Base-by-base conservation (phyloP, 2,888 invertebrate species). In the Drosophila anceps region DNA sequence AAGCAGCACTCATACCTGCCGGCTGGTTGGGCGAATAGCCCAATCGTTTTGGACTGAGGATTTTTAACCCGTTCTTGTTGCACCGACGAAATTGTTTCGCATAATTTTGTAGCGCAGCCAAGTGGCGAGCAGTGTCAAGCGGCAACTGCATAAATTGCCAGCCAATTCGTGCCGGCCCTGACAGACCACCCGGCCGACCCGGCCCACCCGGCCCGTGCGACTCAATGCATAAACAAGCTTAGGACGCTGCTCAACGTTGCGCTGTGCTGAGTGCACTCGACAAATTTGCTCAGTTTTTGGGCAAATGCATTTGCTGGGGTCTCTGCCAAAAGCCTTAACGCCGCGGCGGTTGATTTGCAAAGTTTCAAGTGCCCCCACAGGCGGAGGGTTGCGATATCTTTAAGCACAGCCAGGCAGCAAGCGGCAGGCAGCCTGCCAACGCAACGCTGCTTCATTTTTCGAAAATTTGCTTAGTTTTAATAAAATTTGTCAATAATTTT, bases 61-160 rank as follows among this genome's bases (percentile, higher is more conserved):
- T 60, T 65, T 65, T 50, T 60, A 31, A 27, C 50, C 43, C 50
- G 10, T 61, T 81, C 78, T 76, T 82, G 74, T 85, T 87, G 75
- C 81, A 77, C 79, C 87, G 81, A 81, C 85, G 39, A 86, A 86
- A 87, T 81, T 85, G 82, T 84, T 84, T 76, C 76, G 82, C 84
- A 84, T 83, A 87, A 84, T 82, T 86, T 81, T 73, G 83, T 66
- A 48, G 65, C 63, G 81, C 79, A 77, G 62, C 70, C 85, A 85
- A 85, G 86, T 85, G 84, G 86, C 85, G 84, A 77, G 73, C 82
- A 78, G 82, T 82, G 82, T 84, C 83, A 84, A 84, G 82, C 84
- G 79, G 71, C 76, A 61, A 73, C 62, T 76, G 79, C 76, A 79
- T 79, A 77, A 80, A 77, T 77, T 74, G 74, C 71, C 77, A 46